phyloP scores from a whole-genome alignment of 2,888 invertebrate genomes.

The Drosophila greeni region DNA sequence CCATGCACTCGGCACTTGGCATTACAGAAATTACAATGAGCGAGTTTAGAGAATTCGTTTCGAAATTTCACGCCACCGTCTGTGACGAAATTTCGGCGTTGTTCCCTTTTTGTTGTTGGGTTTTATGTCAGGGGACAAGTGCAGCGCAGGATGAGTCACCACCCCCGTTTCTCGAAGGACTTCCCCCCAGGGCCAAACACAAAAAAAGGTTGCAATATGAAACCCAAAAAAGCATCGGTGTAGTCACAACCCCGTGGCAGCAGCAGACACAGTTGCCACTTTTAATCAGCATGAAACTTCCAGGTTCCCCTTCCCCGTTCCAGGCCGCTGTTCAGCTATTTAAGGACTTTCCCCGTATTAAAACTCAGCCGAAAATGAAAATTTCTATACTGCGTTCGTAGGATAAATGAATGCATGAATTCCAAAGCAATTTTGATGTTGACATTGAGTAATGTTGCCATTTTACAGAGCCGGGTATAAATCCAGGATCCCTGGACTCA shows the following conservation, averaged over 20 bases:
- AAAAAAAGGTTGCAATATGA: slow-evolving; percentile 66
- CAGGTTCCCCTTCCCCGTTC: slow-evolving; percentile 13
- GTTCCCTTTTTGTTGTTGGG: background rate
- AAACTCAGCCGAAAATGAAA: slow-evolving; percentile 63
- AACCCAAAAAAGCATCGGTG: slow-evolving; percentile 41
- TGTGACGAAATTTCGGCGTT: slow-evolving; percentile 71
- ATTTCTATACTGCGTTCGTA: slow-evolving; percentile 58
- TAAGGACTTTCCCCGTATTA: slow-evolving; percentile 57
- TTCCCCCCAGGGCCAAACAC: slow-evolving; percentile 49
- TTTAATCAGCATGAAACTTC: slow-evolving; percentile 62
- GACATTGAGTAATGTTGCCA: slow-evolving; percentile 72
- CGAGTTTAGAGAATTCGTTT: slow-evolving; percentile 68
- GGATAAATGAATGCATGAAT: slow-evolving; percentile 68
- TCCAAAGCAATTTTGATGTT: slow-evolving; percentile 74
- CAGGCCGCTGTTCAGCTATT: slow-evolving; percentile 56
- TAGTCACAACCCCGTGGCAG: slow-evolving; percentile 45
- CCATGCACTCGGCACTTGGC: slow-evolving; percentile 38
- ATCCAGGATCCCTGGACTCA: slow-evolving; percentile 9
- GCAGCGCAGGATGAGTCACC: slow-evolving; percentile 50
- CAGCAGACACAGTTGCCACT: slow-evolving; percentile 60
- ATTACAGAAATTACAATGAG: slow-evolving; percentile 71
- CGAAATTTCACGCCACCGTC: slow-evolving; percentile 77
- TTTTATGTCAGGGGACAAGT: slow-evolving; percentile 56
- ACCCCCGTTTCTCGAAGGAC: slow-evolving; percentile 28
- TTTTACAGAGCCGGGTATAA: slow-evolving; percentile 12